Percentiles rank a stretch among this genome's conserved stretches.
Conservation (phyloP, 1,140 invertebrate genomes). For the Trypoxylus dichotomus region DNA sequence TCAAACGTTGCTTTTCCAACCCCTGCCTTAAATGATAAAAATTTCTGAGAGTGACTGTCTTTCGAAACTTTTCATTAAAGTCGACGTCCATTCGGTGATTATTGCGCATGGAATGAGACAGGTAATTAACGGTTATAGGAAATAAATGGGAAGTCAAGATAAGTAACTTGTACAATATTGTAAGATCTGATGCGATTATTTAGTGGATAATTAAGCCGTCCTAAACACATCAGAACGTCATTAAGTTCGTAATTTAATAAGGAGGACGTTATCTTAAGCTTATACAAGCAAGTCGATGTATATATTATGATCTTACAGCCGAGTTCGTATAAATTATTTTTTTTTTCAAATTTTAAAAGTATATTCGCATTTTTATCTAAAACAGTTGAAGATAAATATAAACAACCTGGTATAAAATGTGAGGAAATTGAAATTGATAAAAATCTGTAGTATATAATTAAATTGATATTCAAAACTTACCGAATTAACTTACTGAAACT, state of each 20-base stretch:
- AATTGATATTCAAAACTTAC: no score
- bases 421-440: no score
- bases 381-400: no score
- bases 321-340: no score
- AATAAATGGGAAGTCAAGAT: slow-evolving; percentile 35
- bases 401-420: no score
- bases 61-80: slow-evolving; percentile 15
- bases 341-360: no score
- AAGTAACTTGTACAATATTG: slow-evolving; percentile 45
- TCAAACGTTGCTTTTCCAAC: background rate
- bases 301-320: no score
- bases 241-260: slow-evolving; percentile 47
- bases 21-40: background rate
- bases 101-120: background rate
- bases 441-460: no score
- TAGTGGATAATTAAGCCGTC: slow-evolving; percentile 44
- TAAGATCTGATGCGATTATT: slow-evolving; percentile 44
- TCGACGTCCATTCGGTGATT: slow-evolving; percentile 12
- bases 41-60: background rate
- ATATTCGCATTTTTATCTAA: no score
- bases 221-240: slow-evolving; percentile 45
- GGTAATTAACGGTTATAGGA: slow-evolving; percentile 32
- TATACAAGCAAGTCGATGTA: background rate
- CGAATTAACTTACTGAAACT: no score
- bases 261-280: slow-evolving; percentile 42